Conservation (phyloP, 2,113 vertebrate species). For the Steatornis caripensis region DNA sequence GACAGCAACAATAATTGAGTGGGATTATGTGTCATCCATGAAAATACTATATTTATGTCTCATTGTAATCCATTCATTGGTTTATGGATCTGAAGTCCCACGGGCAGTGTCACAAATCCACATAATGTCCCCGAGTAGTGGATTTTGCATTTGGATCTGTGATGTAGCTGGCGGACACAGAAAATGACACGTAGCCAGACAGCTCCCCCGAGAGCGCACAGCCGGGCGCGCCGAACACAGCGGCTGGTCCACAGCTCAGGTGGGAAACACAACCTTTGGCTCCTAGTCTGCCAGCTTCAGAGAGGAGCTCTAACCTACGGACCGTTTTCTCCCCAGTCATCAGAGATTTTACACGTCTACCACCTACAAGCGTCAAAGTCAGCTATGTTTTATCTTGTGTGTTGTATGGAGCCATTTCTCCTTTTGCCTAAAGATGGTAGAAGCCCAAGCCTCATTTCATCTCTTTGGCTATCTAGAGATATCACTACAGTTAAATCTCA, state of each 20-base stretch:
- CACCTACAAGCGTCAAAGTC: background rate
- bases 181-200: constrained; percentile 71
- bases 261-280: background rate
- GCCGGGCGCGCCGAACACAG: background rate
- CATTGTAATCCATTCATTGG: constrained; percentile 80
- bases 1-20: constrained; percentile 70
- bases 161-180: constrained; percentile 73
- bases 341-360: background rate
- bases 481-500: background rate
- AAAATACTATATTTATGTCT: constrained; percentile 76
- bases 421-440: background rate
- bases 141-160: constrained; percentile 75
- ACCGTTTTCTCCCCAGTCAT: accelerated
- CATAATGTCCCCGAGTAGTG: constrained; percentile 66
- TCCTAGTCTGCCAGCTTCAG: background rate
- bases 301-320: background rate
- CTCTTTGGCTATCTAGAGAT: background rate
- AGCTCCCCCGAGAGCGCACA: constrained; percentile 49
- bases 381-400: background rate
- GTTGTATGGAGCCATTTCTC: background rate
- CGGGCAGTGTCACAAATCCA: constrained; percentile 75
- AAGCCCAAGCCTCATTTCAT: background rate
- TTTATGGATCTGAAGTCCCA: constrained; percentile 79
- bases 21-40: constrained; percentile 73
- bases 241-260: background rate